Evolutionary conservation across 2,113 vertebrate species (phyloP).

Genomic region (Tachuris rubrigastra): DNA sequence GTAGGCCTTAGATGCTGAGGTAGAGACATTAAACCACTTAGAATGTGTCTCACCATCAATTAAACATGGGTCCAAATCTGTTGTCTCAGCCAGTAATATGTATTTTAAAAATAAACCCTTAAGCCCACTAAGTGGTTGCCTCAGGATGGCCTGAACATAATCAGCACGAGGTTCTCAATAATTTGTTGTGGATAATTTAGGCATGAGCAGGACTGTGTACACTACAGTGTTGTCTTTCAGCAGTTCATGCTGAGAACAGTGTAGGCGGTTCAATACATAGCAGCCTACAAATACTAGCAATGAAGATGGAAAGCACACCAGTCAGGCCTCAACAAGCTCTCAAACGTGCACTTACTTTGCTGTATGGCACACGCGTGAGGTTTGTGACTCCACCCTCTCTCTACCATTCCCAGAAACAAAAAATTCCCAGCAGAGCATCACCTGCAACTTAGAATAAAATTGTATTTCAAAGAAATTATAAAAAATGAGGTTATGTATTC

Average conservation of each 20-base stretch:
- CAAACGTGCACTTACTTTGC: neutral
- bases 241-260: neutral
- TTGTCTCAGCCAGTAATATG: neutral
- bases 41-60: neutral
- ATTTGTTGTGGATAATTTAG: neutral
- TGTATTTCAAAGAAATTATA: neutral
- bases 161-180: neutral
- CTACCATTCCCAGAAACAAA: neutral
- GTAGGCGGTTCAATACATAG: neutral
- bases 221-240: neutral
- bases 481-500: neutral
- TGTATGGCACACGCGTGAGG: neutral
- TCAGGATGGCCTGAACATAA: neutral
- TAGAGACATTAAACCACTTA: neutral
- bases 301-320: neutral
- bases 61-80: neutral
- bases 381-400: neutral
- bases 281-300: neutral
- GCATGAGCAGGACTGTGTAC: neutral
- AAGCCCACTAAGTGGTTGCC: neutral
- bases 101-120: slow-evolving; percentile 22
- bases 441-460: neutral
- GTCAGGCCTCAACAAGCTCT: neutral
- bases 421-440: neutral
- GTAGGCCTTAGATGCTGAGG: neutral